Conservation (phyloP, 2,888 invertebrate species). For the Pantelozetes paolii region DNA sequence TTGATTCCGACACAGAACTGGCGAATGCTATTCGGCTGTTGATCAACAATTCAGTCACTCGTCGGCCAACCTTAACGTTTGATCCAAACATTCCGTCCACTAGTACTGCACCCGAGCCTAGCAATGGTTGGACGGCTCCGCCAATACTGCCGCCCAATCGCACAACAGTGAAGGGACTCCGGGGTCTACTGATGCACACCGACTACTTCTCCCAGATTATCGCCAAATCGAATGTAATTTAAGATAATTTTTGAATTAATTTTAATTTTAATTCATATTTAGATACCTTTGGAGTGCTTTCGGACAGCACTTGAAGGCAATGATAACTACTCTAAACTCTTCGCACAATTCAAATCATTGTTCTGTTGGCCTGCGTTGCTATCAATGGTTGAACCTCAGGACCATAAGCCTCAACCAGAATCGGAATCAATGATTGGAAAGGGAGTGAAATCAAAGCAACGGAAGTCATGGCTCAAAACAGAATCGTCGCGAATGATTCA, state of each 20-base stretch:
- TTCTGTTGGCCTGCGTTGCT: conserved; percentile 35
- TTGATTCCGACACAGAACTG: neutral
- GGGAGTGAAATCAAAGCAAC: neutral
- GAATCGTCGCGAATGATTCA: conserved; percentile 11
- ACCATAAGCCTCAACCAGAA: neutral
- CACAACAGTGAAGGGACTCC: neutral
- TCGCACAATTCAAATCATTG: conserved; percentile 18
- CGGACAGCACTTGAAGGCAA: neutral
- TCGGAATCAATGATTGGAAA: neutral
- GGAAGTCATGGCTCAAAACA: conserved; percentile 12
- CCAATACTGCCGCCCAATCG: conserved; percentile 31
- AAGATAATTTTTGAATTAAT: neutral
- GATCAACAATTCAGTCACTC: neutral
- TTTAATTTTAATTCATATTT: neutral
- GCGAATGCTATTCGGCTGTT: conserved; percentile 13
- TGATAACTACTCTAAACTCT: conserved; percentile 8
- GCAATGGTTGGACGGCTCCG: neutral
- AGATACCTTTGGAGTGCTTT: conserved; percentile 13
- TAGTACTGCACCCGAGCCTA: too few species aligned
- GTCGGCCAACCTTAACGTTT: neutral
- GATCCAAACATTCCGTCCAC: neutral
- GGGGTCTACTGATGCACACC: conserved; percentile 4
- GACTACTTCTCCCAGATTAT: conserved; percentile 28
- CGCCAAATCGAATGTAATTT: conserved; percentile 5
- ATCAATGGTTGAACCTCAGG: conserved; percentile 8